Conservation (phyloP, 2,888 invertebrate species). For the Diabrotica balteata region DNA sequence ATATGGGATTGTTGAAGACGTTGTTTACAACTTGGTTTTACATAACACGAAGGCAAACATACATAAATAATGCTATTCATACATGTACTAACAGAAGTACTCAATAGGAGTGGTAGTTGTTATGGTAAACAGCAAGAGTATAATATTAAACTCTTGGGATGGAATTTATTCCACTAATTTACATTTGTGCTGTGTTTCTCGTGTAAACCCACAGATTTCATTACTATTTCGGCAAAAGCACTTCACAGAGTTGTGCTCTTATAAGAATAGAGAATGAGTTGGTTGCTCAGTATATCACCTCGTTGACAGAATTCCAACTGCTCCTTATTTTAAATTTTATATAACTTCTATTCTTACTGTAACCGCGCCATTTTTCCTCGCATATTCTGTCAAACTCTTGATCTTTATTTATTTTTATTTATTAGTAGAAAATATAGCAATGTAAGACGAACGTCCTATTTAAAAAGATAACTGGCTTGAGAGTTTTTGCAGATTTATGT, state of each 20-base stretch:
- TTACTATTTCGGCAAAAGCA: slow-evolving; percentile 44
- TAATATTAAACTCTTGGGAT: slow-evolving; percentile 42
- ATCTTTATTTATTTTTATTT: slow-evolving; percentile 28
- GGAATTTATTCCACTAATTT: slow-evolving; percentile 46
- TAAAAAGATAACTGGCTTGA: neutral
- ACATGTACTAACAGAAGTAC: slow-evolving; percentile 40
- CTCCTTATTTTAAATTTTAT: slow-evolving; percentile 28
- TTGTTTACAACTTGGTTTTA: slow-evolving; percentile 32
- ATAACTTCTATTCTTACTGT: slow-evolving; percentile 22
- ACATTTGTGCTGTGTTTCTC: slow-evolving; percentile 45
- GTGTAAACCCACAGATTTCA: slow-evolving; percentile 45
- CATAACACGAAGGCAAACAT: slow-evolving; percentile 33
- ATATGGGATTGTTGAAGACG: slow-evolving; percentile 18
- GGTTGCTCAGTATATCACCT: slow-evolving; percentile 26
- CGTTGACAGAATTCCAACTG: slow-evolving; percentile 26
- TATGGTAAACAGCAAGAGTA: slow-evolving; percentile 42
- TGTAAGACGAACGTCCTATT: neutral
- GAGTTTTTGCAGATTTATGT: slow-evolving; percentile 7
- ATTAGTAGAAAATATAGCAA: slow-evolving; percentile 13
- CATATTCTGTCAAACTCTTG: slow-evolving; percentile 15
- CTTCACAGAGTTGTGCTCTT: slow-evolving; percentile 28
- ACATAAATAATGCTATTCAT: slow-evolving; percentile 45
- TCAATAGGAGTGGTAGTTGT: slow-evolving; percentile 41
- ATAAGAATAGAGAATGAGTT: slow-evolving; percentile 29
- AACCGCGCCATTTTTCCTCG: slow-evolving; percentile 6